Conservation (phyloP, 1,140 invertebrate species). For the Tenebrio molitor region DNA sequence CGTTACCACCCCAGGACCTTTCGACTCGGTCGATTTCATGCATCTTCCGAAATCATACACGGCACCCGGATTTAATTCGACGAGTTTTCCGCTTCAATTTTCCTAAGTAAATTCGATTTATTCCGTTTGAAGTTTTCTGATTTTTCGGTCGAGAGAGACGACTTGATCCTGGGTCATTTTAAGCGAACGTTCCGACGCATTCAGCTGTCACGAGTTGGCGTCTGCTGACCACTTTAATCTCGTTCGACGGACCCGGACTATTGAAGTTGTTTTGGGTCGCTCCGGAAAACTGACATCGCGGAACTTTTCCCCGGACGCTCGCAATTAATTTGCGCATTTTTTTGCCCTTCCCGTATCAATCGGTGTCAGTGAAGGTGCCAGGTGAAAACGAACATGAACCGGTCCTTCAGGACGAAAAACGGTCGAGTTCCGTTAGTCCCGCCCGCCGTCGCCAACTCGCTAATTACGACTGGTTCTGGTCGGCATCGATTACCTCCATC, state of each 20-base stretch:
- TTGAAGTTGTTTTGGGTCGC: conserved; percentile 25
- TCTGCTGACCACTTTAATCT: conserved; percentile 43
- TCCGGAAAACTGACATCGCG: neutral
- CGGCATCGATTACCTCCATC: neutral
- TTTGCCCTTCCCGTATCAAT: too few species aligned
- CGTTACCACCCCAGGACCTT: too few species aligned
- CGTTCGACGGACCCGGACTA: conserved; percentile 9
- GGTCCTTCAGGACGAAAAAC: too few species aligned
- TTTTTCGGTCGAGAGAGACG: conserved; percentile 20
- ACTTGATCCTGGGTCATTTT: conserved; percentile 10
- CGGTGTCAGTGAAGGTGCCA: neutral
- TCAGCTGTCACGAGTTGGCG: conserved; percentile 34
- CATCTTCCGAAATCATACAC: neutral
- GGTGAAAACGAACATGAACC: neutral
- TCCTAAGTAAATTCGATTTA: conserved; percentile 29
- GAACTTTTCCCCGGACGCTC: neutral
- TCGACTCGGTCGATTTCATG: too few species aligned
- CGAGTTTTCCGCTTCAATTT: conserved; percentile 24
- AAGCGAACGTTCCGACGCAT: conserved; percentile 15
- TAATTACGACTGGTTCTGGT: neutral
- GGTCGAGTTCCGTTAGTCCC: neutral
- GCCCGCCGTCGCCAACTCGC: neutral
- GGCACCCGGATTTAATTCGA: neutral
- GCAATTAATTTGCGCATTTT: neutral
- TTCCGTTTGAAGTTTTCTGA: conserved; percentile 30